Conservation (phyloP, 2,797 vertebrate species). For the Microctenopoma stevenorrisi region DNA sequence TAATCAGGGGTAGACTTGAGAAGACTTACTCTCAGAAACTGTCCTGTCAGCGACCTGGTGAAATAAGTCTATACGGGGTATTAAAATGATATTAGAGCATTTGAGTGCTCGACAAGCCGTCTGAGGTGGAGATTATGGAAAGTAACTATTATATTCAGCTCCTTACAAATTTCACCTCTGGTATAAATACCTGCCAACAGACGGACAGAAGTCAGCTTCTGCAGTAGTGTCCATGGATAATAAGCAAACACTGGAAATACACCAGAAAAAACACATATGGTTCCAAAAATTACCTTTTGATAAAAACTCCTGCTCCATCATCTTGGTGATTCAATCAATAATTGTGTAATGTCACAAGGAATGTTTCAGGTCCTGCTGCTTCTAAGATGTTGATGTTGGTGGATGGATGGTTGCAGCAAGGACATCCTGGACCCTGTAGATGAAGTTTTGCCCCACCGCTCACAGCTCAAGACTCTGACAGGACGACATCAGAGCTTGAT, state of each 20-base stretch:
- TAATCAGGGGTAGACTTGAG: constrained; percentile 73
- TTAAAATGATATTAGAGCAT: constrained; percentile 80
- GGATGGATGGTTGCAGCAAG: constrained; percentile 77
- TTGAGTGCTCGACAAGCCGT: constrained; percentile 71
- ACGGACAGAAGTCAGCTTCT: constrained; percentile 68
- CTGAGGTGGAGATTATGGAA: constrained; percentile 77
- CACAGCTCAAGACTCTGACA: constrained; percentile 81
- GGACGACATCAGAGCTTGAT: constrained; percentile 92
- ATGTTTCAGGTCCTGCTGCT: constrained; percentile 41
- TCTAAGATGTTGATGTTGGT: constrained; percentile 69
- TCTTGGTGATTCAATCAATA: constrained; percentile 45
- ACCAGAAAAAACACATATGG: constrained; percentile 43
- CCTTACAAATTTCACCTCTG: constrained; percentile 65
- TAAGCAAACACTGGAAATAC: constrained; percentile 38
- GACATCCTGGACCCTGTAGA: constrained; percentile 84
- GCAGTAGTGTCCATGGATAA: constrained; percentile 52
- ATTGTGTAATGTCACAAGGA: constrained; percentile 48
- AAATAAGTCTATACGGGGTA: constrained; percentile 73
- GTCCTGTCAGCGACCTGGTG: constrained; percentile 81
- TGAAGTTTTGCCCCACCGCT: constrained; percentile 87
- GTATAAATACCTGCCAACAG: constrained; percentile 61
- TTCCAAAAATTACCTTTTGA: constrained; percentile 47
- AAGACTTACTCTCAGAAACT: constrained; percentile 75
- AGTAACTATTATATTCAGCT: constrained; percentile 71
- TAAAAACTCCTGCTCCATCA: constrained; percentile 55